phyloP scores from a whole-genome alignment of 2,888 invertebrate genomes.

The Chalcosyrphus nemorum region DNA sequence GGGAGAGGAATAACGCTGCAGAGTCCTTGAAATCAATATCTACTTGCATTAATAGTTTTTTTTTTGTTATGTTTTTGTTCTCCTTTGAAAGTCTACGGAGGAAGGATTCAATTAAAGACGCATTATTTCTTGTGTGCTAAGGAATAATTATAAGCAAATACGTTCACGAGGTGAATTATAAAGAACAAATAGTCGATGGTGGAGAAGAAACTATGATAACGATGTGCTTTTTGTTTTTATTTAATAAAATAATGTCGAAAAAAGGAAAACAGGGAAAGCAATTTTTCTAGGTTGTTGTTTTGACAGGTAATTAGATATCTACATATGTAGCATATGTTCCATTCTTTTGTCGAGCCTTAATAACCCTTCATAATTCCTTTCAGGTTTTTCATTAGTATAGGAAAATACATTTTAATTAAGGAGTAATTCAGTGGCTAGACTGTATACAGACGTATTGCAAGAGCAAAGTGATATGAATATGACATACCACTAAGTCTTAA shows the following conservation, averaged over 20 bases:
- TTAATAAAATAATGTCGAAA: neutral
- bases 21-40: conserved; percentile 11
- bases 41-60: conserved; percentile 1
- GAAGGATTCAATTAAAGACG: conserved; percentile 5
- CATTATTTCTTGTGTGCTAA: neutral
- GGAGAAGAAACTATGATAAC: neutral
- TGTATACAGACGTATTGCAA: too few relatives aligned
- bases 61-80: neutral
- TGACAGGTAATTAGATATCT: too few relatives aligned
- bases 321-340: too few relatives aligned
- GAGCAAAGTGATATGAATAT: too few relatives aligned
- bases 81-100: neutral
- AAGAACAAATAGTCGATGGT: neutral
- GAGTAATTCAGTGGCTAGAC: too few relatives aligned
- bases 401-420: too few relatives aligned
- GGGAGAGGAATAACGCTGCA: neutral
- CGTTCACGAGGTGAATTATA: neutral
- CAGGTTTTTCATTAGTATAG: too few relatives aligned
- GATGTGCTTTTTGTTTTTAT: neutral
- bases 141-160: neutral
- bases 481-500: too few relatives aligned
- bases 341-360: too few relatives aligned
- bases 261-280: too few relatives aligned
- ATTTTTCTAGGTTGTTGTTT: too few relatives aligned
- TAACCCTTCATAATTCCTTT: too few relatives aligned